A percentile compares a stretch with the other conserved stretches of the same genome.
These are phyloP conservation scores for Leptosomus discolor DNA, from an alignment of 2,113 vertebrate species.

Conservation along the genomic window DNA sequence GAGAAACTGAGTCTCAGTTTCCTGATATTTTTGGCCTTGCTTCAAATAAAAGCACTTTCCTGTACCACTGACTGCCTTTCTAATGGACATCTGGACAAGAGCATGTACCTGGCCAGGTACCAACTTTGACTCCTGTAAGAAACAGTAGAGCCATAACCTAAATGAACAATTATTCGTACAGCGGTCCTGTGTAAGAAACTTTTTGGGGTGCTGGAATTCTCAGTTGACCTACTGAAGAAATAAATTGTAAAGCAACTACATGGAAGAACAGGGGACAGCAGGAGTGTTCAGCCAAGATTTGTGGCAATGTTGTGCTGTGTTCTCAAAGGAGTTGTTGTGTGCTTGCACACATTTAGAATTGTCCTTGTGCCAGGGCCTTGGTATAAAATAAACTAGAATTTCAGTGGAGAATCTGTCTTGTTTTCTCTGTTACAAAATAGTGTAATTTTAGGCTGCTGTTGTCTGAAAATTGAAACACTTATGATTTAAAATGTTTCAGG, in stretches of 20 bases:
- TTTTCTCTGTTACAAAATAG: not conserved
- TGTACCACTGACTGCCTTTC: not conserved
- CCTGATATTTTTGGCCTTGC: not conserved
- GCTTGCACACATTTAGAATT: not conserved
- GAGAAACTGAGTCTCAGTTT: not conserved
- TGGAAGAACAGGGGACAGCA: fast-evolving
- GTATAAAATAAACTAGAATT: not conserved
- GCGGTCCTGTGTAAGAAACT: not conserved
- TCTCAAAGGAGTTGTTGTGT: not conserved
- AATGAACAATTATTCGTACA: not conserved
- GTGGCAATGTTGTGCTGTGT: not conserved
- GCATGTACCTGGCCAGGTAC: too few species aligned
- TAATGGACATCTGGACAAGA: not conserved
- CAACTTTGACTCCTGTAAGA: not conserved
- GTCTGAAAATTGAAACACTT: not conserved
- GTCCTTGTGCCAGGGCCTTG: not conserved
- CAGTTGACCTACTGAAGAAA: not conserved
- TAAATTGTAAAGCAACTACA: not conserved
- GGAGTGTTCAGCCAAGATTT: not conserved
- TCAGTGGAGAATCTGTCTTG: not conserved
- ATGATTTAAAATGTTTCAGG: not conserved
- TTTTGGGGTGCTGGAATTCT: not conserved
- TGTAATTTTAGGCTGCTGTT: not conserved
- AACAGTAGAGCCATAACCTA: not conserved
- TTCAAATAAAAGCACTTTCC: not conserved